Percentiles rank a stretch among this genome's conserved stretches.
Evolutionary conservation across 2,797 vertebrate genomes (phyloP).

Genomic region (Coendou prehensilis): DNA sequence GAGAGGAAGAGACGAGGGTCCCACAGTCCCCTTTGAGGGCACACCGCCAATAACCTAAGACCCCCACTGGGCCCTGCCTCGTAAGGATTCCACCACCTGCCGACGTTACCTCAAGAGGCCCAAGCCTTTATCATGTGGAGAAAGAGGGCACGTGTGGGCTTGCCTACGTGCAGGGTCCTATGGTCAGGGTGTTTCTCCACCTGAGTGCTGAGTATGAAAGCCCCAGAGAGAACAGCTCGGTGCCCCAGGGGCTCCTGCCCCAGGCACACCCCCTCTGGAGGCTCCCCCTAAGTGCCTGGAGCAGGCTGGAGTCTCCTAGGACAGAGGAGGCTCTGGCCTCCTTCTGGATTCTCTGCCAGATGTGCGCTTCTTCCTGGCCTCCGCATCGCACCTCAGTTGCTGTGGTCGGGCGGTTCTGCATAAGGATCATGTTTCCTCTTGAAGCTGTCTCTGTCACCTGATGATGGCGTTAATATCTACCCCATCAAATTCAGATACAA

Average conservation of each 20-base stretch:
- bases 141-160: no score
- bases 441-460: neutral
- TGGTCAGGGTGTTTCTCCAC: neutral
- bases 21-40: neutral
- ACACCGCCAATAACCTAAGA: neutral
- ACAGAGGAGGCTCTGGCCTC: neutral
- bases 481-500: constrained; percentile 55
- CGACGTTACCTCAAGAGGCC: neutral
- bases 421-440: neutral
- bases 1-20: neutral
- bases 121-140: neutral
- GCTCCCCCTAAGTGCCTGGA: neutral
- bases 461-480: constrained; percentile 32
- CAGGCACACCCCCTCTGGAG: neutral
- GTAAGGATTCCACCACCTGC: neutral
- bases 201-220: neutral
- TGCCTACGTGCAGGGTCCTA: neutral
- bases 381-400: neutral
- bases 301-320: neutral
- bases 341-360: neutral
- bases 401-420: neutral
- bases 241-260: neutral
- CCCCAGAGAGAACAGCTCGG: neutral
- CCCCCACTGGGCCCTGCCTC: neutral
- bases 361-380: neutral